A percentile compares a stretch with the other conserved stretches of the same genome.
Evolutionary conservation across 2,888 invertebrate species (phyloP).

Genomic region (Punctoribates punctum): DNA sequence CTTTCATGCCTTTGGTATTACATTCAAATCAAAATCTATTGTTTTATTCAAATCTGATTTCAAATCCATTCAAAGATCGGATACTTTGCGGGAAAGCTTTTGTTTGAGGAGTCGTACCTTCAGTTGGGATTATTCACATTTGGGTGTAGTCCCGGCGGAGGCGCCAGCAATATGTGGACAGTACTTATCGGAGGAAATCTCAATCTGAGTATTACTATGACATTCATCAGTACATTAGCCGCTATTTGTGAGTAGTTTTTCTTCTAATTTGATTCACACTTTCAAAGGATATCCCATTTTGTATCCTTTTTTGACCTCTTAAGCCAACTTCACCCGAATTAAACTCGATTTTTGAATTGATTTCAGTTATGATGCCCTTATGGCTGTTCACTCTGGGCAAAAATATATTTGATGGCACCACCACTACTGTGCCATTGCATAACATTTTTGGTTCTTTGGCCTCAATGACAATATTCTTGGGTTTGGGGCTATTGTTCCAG

Average conservation of each 20-base stretch:
- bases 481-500: conserved; percentile 52
- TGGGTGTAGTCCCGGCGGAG: conserved; percentile 86
- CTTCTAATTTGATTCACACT: no score
- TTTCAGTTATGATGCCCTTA: conserved; percentile 68
- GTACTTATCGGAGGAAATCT: conserved; percentile 85
- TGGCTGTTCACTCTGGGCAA: conserved; percentile 86
- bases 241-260: conserved; percentile 64
- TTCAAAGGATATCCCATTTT: no score
- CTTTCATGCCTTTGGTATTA: conserved; percentile 76
- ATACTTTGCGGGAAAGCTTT: conserved; percentile 51
- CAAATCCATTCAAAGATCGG: conserved; percentile 23
- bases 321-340: no score
- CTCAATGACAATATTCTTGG: conserved; percentile 71
- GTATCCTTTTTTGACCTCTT: no score
- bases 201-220: conserved; percentile 91
- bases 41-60: background rate
- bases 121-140: conserved; percentile 70
- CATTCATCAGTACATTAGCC: conserved; percentile 78
- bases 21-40: conserved; percentile 52
- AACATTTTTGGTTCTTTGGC: conserved; percentile 71
- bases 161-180: conserved; percentile 95
- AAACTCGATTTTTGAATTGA: no score
- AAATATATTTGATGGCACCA: conserved; percentile 46
- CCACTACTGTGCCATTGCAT: conserved; percentile 65
- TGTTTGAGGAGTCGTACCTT: conserved; percentile 66